Conservation (phyloP, 1,140 invertebrate species). For the Arctopsyche grandis region DNA sequence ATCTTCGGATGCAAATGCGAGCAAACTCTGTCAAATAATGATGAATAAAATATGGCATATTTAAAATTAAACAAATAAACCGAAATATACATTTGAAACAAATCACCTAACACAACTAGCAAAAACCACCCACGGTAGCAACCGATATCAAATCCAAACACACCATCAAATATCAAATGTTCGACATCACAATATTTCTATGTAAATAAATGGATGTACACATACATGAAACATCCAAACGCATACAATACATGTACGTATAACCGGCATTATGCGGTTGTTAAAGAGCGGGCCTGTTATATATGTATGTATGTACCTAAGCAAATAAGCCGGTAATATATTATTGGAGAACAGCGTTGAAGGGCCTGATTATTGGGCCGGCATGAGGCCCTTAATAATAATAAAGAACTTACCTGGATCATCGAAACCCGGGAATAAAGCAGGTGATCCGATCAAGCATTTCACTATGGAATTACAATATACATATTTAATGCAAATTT, state of each 20-base stretch:
- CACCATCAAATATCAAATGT: not conserved
- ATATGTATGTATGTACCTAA: not conserved
- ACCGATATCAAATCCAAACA: not conserved
- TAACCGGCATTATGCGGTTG: conserved; percentile 12
- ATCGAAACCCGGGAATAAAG: not conserved
- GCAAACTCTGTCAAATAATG: no score
- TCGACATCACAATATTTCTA: not conserved
- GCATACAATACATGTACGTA: no score
- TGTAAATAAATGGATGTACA: not conserved
- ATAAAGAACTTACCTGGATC: conserved; percentile 34
- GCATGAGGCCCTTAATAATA: conserved; percentile 16
- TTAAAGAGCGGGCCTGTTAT: not conserved
- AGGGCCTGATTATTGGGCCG: conserved; percentile 36
- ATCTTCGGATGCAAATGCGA: no score
- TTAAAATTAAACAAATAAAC: no score
- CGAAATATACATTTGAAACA: no score
- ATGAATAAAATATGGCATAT: no score
- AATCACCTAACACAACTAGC: no score
- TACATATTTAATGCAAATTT: no score
- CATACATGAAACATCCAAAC: no score
- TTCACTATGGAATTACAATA: not conserved
- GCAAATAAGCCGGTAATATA: conserved; percentile 39
- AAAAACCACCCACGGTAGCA: conserved; percentile 8
- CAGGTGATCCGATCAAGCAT: not conserved
- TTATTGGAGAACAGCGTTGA: conserved; percentile 32